phyloP scores from a whole-genome alignment of 1,140 invertebrate genomes.

The Probaryconus sp. region DNA sequence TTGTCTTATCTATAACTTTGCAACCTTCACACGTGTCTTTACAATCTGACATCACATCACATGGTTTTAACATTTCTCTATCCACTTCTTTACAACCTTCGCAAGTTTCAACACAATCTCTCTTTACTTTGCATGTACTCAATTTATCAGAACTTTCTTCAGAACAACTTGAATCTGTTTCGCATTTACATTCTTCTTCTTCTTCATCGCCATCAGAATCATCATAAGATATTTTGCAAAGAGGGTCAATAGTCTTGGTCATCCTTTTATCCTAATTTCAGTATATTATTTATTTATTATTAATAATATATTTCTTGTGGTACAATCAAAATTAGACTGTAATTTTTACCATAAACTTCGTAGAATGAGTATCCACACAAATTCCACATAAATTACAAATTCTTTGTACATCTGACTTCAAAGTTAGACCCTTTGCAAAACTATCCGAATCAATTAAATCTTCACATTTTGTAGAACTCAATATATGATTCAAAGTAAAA shows the following conservation, averaged over 20 bases:
- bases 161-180: constrained; percentile 13
- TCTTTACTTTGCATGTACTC: constrained; percentile 9
- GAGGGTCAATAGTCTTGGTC: background rate
- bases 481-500: constrained; percentile 81
- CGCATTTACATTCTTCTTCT: constrained; percentile 23
- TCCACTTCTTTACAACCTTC: constrained; percentile 17
- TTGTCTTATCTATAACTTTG: background rate
- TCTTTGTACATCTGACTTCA: constrained; percentile 18
- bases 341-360: constrained; percentile 4
- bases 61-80: background rate
- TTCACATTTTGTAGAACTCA: constrained; percentile 70
- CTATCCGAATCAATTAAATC: background rate
- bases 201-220: constrained; percentile 1
- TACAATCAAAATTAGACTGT: too few species aligned
- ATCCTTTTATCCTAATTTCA: constrained; percentile 11
- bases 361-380: constrained; percentile 16
- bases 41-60: constrained; percentile 9
- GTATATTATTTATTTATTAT: background rate
- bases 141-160: constrained; percentile 11
- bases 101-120: constrained; percentile 9
- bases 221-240: constrained; percentile 4
- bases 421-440: background rate
- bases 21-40: constrained; percentile 19
- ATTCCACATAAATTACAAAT: constrained; percentile 47
- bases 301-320: too few species aligned